phyloP scores from a whole-genome alignment of 1,140 invertebrate genomes.

The Amphibalanus amphitrite region DNA sequence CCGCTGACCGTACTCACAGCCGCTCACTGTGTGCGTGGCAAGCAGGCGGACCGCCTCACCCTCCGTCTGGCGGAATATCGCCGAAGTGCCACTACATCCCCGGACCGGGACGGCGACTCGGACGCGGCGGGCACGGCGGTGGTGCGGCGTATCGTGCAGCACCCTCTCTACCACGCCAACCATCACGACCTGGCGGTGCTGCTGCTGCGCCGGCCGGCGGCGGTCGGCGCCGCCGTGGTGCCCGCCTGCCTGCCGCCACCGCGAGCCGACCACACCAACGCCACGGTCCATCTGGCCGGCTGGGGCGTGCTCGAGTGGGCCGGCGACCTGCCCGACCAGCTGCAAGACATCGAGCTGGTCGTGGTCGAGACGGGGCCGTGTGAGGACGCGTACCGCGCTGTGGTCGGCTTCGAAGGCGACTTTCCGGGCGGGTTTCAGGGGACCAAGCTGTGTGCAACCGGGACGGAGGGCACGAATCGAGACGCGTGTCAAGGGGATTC shows the following conservation, averaged over 20 bases:
- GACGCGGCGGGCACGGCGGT: conserved; percentile 48
- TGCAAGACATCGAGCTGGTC: not conserved
- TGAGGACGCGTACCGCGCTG: not conserved
- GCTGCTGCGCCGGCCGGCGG: conserved; percentile 39
- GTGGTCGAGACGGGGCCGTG: not conserved
- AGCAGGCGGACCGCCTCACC: conserved; percentile 33
- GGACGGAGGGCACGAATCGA: not conserved
- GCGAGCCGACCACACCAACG: conserved; percentile 30
- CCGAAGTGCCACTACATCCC: conserved; percentile 23
- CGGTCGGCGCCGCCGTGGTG: conserved; percentile 21
- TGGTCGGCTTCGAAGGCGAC: not conserved
- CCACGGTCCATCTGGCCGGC: conserved; percentile 22
- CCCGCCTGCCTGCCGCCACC: conserved; percentile 45
- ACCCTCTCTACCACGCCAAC: conserved; percentile 76
- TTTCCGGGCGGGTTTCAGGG: not conserved
- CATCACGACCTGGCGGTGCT: conserved; percentile 82
- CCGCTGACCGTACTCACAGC: conserved; percentile 76
- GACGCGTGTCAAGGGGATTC: no score
- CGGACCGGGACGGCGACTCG: conserved; percentile 33
- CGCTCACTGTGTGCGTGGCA: conserved; percentile 65
- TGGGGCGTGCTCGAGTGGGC: not conserved
- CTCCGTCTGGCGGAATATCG: conserved; percentile 72
- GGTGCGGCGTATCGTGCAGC: conserved; percentile 50
- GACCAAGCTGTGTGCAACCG: not conserved
- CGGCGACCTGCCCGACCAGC: not conserved